Base-by-base conservation (phyloP, 2,888 invertebrate species). In the Bhutanitis thaidina region DNA sequence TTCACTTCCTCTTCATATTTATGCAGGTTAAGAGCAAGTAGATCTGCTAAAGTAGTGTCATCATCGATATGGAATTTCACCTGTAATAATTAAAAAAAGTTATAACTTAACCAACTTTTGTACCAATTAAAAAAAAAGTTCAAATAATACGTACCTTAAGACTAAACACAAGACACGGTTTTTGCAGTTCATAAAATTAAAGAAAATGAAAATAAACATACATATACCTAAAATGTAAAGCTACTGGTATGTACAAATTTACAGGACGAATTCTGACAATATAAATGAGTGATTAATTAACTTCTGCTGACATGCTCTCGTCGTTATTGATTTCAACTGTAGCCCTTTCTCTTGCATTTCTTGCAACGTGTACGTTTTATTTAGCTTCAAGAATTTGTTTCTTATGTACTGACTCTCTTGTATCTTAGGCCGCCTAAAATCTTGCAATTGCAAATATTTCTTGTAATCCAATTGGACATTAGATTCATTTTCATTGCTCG, bases 1-100 rank as follows among this genome's bases (percentile, higher is more conserved):
- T 97, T 96, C 0, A 97, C 97, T 74, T 98, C 98, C 59, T 98
- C 98, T 83, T 98, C 98, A 72, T 91, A 98, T 66, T 97, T 94
- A 77, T 98, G 97, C 1, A 98, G 91, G 69, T 97, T 94, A 15
- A 98, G 89, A 7, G 94, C 95, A 50, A 98, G 86, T 43, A 98
- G 90, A 74, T 98, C 97, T 14, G 95, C 94, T 45, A 98, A 81
- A 0, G 97, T 98, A 0, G 98, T 98, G 52, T 92, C 92, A 50
- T 95, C 95, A 64, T 93, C 93, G 91, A 97, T 96, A 37, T 93
- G 92, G 76, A 97, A 97, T 65, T 91, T 92, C 2, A 94, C 94
- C 94, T 94, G n/a, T 32, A 37, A 7, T 25, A 10, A 2, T 9
- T 3, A 38, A 20, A 39, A 27, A 27, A 14, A 14, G 15, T 9